phyloP scores from a whole-genome alignment of 2,888 invertebrate species.

The Epicampocera succincta region DNA sequence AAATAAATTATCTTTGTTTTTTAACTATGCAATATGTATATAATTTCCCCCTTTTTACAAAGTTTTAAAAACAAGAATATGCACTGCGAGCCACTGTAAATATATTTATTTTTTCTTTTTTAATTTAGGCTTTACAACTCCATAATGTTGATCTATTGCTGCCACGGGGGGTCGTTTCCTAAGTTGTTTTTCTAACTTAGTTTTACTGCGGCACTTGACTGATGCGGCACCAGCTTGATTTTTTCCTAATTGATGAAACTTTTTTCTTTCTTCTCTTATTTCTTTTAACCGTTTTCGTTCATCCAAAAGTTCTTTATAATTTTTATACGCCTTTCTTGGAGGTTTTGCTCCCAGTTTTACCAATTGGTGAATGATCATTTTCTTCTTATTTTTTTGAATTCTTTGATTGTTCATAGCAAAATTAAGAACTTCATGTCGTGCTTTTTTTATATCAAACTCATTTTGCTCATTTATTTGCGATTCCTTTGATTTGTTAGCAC shows the following conservation, averaged over 20 bases:
- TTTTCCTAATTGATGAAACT: slow-evolving; percentile 84
- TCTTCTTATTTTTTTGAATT: slow-evolving; percentile 86
- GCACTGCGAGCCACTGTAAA: too few relatives aligned
- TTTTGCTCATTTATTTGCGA: slow-evolving; percentile 55
- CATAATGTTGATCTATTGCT: slow-evolving; percentile 81
- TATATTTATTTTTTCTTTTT: slow-evolving; percentile 73
- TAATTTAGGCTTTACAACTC: slow-evolving; percentile 78
- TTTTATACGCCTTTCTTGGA: slow-evolving; percentile 86
- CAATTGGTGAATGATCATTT: slow-evolving; percentile 88
- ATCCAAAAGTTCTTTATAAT: slow-evolving; percentile 88
- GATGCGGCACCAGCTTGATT: slow-evolving; percentile 84
- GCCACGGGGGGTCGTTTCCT: slow-evolving; percentile 82
- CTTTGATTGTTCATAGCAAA: slow-evolving; percentile 90
- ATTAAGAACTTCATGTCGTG: slow-evolving; percentile 91
- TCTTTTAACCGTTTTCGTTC: slow-evolving; percentile 84
- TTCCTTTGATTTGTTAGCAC: neutral
- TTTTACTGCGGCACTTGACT: slow-evolving; percentile 82
- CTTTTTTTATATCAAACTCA: slow-evolving; percentile 88
- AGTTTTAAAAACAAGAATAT: too few relatives aligned
- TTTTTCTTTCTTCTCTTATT: slow-evolving; percentile 82
- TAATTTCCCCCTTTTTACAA: too few relatives aligned
- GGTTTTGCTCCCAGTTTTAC: slow-evolving; percentile 93
- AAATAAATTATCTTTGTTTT: too few relatives aligned
- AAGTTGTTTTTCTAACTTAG: slow-evolving; percentile 80
- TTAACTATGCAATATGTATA: too few relatives aligned